Conservation (phyloP, 2,888 invertebrate genomes). For the Melieria omissa region DNA sequence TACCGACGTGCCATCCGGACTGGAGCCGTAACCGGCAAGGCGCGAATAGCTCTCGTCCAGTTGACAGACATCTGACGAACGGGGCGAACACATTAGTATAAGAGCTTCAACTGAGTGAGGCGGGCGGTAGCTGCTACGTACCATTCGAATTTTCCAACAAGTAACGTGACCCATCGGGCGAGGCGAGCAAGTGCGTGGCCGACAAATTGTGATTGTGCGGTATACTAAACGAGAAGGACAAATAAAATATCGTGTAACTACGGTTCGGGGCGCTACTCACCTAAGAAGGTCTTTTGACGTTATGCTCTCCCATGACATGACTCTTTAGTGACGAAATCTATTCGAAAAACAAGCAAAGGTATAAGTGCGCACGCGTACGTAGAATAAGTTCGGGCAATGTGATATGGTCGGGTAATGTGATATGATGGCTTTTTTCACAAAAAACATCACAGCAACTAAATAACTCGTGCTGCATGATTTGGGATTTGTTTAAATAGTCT, state of each 20-base stretch:
- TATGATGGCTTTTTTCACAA: too few species aligned
- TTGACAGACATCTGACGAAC: slow-evolving; percentile 56
- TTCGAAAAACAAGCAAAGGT: slow-evolving; percentile 8
- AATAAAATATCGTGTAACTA: neutral
- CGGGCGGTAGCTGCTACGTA: slow-evolving; percentile 52
- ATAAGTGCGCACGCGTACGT: neutral
- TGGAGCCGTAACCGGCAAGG: slow-evolving; percentile 63
- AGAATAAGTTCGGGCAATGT: neutral
- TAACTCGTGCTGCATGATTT: too few species aligned
- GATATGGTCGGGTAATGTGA: too few species aligned
- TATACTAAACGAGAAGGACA: slow-evolving; percentile 69
- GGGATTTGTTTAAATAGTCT: too few species aligned
- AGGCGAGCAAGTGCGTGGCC: slow-evolving; percentile 83
- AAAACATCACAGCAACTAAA: too few species aligned
- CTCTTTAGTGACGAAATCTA: slow-evolving; percentile 21
- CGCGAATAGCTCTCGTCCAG: slow-evolving; percentile 64
- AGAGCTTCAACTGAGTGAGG: neutral
- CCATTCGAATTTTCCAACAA: slow-evolving; percentile 78
- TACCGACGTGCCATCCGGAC: slow-evolving; percentile 58
- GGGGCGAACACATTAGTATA: neutral
- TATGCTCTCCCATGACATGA: slow-evolving; percentile 88
- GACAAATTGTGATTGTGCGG: slow-evolving; percentile 85
- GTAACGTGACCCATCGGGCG: slow-evolving; percentile 84
- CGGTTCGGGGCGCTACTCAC: slow-evolving; percentile 65
- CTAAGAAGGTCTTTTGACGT: slow-evolving; percentile 84